phyloP scores from a whole-genome alignment of 2,113 vertebrate genomes.

The Thalassoma bifasciatum region DNA sequence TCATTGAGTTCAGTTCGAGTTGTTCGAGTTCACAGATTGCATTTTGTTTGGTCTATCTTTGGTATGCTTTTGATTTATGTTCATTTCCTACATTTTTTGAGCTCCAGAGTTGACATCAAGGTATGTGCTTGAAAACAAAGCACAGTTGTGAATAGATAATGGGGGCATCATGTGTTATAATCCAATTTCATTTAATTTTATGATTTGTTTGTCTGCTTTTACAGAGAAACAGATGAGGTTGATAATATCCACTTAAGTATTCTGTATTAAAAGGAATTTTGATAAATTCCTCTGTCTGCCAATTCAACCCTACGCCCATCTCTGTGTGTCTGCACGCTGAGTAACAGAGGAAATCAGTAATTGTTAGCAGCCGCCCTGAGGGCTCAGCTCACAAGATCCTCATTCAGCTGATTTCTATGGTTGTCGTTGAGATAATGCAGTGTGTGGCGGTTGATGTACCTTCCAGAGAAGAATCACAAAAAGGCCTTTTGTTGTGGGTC shows the following conservation, averaged over 20 bases:
- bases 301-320: neutral
- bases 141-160: neutral
- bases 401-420: constrained; percentile 46
- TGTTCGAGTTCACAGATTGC: no score
- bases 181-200: no score
- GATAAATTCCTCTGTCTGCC: no score
- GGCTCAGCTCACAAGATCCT: constrained; percentile 59
- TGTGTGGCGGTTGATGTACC: no score
- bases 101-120: neutral
- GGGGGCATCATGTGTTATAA: no score
- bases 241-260: neutral
- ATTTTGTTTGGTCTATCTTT: neutral
- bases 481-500: no score
- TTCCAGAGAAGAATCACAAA: no score
- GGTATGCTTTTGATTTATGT: neutral
- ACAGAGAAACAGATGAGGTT: no score
- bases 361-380: constrained; percentile 39
- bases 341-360: constrained; percentile 52
- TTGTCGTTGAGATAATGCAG: no score
- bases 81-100: neutral
- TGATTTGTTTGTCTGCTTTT: no score
- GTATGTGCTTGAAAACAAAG: no score
- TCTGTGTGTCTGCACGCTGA: constrained; percentile 2
- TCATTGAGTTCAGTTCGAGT: no score
- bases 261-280: neutral